Percentiles rank a stretch among this genome's conserved stretches.
Conservation (phyloP, 2,113 vertebrate species). For the Gasterosteus aculeatus region DNA sequence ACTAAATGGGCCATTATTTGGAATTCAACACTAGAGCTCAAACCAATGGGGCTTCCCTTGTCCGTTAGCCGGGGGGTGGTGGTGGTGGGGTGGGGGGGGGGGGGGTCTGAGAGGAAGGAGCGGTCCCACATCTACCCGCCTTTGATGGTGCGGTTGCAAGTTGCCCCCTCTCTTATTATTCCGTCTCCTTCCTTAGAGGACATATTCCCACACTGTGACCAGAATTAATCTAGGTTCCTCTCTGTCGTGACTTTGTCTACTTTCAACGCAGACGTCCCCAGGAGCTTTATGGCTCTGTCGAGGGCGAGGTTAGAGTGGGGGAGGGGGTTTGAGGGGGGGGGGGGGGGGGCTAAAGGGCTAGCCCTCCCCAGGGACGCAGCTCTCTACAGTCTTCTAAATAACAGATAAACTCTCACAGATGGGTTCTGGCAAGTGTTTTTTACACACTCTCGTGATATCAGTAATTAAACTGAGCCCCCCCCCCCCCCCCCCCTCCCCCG, state of each 20-base stretch:
- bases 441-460: conserved; percentile 64
- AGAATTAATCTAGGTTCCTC: conserved; percentile 50
- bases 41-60: conserved; percentile 40
- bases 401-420: conserved; percentile 77
- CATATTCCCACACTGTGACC: conserved; percentile 71
- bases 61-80: conserved; percentile 26
- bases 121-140: conserved; percentile 61
- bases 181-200: conserved; percentile 46
- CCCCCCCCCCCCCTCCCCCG: no score
- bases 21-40: conserved; percentile 45
- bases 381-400: conserved; percentile 45
- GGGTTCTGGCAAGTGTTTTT: conserved; percentile 63
- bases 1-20: conserved; percentile 59
- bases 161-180: conserved; percentile 46
- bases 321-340: neutral
- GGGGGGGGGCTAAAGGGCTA: conserved; percentile 5
- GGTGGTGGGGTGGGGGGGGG: no score
- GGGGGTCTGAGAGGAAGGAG: conserved; percentile 28
- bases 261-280: conserved; percentile 65
- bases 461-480: conserved; percentile 46
- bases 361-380: conserved; percentile 51
- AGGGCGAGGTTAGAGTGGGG: conserved; percentile 18
- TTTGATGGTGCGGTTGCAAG: conserved; percentile 72
- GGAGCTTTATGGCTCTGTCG: conserved; percentile 51
- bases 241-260: conserved; percentile 75